Evolutionary conservation across 2,888 invertebrate species (phyloP), one percentile per base, ranked within the genome.

Genomic region (Microctonus hyperodae): DNA sequence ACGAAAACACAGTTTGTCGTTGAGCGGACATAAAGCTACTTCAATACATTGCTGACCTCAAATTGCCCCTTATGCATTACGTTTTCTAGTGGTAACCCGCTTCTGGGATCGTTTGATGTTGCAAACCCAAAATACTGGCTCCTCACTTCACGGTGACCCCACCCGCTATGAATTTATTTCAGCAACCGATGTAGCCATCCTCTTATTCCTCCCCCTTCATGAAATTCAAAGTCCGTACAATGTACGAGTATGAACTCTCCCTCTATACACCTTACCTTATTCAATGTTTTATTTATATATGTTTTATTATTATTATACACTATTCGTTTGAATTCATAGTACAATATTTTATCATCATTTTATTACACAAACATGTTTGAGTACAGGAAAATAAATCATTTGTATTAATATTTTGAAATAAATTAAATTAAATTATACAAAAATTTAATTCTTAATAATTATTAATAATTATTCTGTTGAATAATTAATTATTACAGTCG

Each of bases 251-350:
- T 44, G 63, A 56, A 58, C 65, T 65, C 33, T 64, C 61, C 22
- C 51, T 23, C 50, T 16, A 64, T 53, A 1, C 56, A 64, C 55
- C 31, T 25, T 40, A 13, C 51, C 40, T 58, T 35, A 16, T 78
- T 75, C 75, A 72, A 82, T 82, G 78, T 80, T 79, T 81, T 81
- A 81, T 82, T 81, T 80, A 81, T 81, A 78, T 77, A 74, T n/a
- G n/a, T n/a, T n/a, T n/a, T 79, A 78, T 76, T 78, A 75, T 73
- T 73, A 76, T 78, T 76, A 75, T 76, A 73, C 22, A 10, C 23
- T 11, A 51, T 59, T 23, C 72, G 73, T 69, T 73, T 61, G 67
- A 62, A 70, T 69, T 71, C 65, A 61, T 69, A 62, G 63, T 64
- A 68, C 70, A n/a, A n/a, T n/a, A n/a, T n/a, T n/a, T 71, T 64